Percentiles rank a stretch among this genome's conserved stretches.
These are phyloP conservation scores for Sicus ferrugineus DNA, from an alignment of 2,888 invertebrate species.

Conservation along the genomic window DNA sequence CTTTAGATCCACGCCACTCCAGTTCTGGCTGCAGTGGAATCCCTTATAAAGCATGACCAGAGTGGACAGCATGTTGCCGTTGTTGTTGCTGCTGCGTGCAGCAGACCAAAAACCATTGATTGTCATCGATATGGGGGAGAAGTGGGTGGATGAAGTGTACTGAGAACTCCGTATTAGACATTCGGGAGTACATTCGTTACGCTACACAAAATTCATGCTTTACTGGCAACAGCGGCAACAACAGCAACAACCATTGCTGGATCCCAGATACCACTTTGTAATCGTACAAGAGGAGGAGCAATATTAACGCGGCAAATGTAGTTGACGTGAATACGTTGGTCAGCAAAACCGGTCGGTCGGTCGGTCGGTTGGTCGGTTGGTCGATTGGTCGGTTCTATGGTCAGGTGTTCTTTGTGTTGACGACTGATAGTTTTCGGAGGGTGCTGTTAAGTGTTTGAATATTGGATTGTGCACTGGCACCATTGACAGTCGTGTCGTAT, in stretches of 20 bases:
- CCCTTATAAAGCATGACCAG: slow-evolving; percentile 59
- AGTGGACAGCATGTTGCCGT: slow-evolving; percentile 28
- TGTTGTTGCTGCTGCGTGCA: slow-evolving; percentile 47
- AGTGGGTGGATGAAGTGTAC: neutral
- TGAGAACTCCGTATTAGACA: neutral
- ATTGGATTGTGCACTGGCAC: slow-evolving; percentile 17
- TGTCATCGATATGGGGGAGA: slow-evolving; percentile 55
- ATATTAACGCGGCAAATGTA: slow-evolving; percentile 18
- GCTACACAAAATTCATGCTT: slow-evolving; percentile 35
- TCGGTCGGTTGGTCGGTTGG: neutral
- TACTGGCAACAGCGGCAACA: neutral
- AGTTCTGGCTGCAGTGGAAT: slow-evolving; percentile 54
- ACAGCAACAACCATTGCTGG: neutral
- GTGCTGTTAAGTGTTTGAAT: neutral
- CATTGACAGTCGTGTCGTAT: slow-evolving; percentile 28
- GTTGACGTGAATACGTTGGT: slow-evolving; percentile 23
- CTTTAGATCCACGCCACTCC: slow-evolving; percentile 25
- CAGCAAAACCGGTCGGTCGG: neutral
- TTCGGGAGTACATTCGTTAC: slow-evolving; percentile 33
- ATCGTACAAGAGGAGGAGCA: neutral
- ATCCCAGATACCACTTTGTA: no score
- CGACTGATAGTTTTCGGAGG: neutral
- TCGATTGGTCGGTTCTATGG: neutral
- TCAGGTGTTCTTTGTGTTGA: slow-evolving; percentile 6
- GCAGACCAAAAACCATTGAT: slow-evolving; percentile 63